Percentiles rank a stretch among this genome's conserved stretches.
Evolutionary conservation across 1,140 invertebrate species (phyloP).

Genomic region (Cyrtorhinus lividipennis): DNA sequence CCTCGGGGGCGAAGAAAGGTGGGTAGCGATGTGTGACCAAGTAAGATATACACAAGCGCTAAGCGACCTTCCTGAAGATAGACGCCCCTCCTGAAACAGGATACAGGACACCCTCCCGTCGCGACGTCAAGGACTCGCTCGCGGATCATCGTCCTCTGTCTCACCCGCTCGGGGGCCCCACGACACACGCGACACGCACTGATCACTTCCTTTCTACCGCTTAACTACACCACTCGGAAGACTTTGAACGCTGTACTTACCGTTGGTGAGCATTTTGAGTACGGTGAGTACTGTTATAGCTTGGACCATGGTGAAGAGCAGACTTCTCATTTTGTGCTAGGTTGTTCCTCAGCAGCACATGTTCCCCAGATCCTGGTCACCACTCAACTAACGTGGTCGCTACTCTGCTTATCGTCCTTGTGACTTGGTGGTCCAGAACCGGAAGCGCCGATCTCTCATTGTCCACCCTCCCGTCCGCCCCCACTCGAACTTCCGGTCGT

Average conservation of each 20-base stretch:
- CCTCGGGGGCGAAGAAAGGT: not conserved
- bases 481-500: not conserved
- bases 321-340: constrained; percentile 5
- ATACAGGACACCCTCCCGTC: too few species aligned
- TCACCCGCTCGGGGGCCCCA: too few species aligned
- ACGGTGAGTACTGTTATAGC: constrained; percentile 68
- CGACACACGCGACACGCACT: too few species aligned
- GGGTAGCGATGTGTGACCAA: constrained; percentile 4
- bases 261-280: constrained; percentile 64
- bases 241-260: constrained; percentile 36
- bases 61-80: not conserved
- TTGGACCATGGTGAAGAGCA: constrained; percentile 49
- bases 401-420: not conserved
- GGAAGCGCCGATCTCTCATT: constrained; percentile 1
- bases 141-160: too few species aligned
- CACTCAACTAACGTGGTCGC: not conserved
- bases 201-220: too few species aligned
- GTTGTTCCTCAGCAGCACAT: constrained; percentile 8
- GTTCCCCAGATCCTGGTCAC: constrained; percentile 7
- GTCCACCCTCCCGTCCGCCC: not conserved
- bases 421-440: constrained; percentile 8
- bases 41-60: not conserved
- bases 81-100: too few species aligned
- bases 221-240: too few species aligned
- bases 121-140: too few species aligned